Evolutionary conservation across 2,888 invertebrate genomes (phyloP), one percentile per base, ranked within the genome.

Genomic region (Morpho deidamia): DNA sequence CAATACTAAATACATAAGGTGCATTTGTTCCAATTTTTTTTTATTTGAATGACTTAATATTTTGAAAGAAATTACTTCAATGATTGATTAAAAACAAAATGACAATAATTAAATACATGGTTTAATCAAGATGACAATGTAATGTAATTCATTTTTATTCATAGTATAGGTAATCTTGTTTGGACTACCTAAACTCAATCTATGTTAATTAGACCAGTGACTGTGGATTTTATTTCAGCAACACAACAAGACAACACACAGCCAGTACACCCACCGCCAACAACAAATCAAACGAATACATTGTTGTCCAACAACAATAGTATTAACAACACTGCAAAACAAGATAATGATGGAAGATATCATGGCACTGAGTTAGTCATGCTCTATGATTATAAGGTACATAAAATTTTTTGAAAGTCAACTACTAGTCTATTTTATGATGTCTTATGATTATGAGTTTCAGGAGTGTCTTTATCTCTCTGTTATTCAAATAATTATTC

Each of bases 361-460:
- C 95, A 95, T 74, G 97, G 97, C 58, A 96, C 97, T 0, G 97
- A 97, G 78, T 91, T 97, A 73, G 97, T 98, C 66, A 97, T 97
- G 94, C 91, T 98, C 12, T 97, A 97, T 76, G 97, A 98, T 89
- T 98, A 97, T 83, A 97, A 97, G 91, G 95, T 93, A 68, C 37
- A 5, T 7, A 32, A 11, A 32, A 12, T 12, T 11, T 12, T 10
- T n/a, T 39, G 5, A 11, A 32, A n/a, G n/a, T n/a, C n/a, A n/a
- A n/a, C n/a, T n/a, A n/a, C n/a, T n/a, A n/a, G n/a, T n/a, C n/a
- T n/a, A n/a, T n/a, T n/a, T n/a, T n/a, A n/a, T n/a, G n/a, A n/a
- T n/a, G n/a, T n/a, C n/a, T n/a, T n/a, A n/a, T n/a, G n/a, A n/a
- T n/a, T n/a, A n/a, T n/a, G n/a, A n/a, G n/a, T n/a, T n/a, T n/a